phyloP scores from a whole-genome alignment of 92 coral and sea anemone genomes.

The Bergia puertoricense region DNA sequence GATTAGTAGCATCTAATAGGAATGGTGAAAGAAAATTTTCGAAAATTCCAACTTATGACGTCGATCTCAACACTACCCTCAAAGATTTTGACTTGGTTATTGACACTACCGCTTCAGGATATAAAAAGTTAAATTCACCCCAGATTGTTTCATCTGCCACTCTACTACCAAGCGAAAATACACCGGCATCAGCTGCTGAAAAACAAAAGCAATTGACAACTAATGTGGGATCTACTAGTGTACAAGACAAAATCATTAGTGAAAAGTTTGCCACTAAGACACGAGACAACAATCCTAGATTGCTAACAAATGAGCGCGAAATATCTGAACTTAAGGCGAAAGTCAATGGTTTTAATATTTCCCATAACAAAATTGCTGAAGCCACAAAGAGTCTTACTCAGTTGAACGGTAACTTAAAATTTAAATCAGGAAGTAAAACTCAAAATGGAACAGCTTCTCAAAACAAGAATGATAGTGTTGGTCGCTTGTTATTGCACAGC shows the following conservation, averaged over 20 bases:
- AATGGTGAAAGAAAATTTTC: neutral
- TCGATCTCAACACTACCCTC: neutral
- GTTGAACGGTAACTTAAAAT: neutral
- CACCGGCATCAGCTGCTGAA: neutral
- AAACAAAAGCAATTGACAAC: neutral
- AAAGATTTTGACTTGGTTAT: conserved; percentile 6
- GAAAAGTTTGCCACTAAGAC: neutral
- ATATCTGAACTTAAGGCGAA: neutral
- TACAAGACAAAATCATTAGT: neutral
- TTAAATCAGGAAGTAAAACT: neutral
- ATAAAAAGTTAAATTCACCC: neutral
- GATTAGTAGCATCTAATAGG: neutral
- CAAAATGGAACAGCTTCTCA: neutral
- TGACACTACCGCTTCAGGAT: neutral
- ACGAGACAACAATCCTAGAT: neutral
- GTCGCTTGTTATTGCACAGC: neutral
- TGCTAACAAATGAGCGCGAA: neutral
- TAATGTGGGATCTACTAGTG: neutral
- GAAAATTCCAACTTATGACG: conserved; percentile 3
- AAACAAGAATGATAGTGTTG: neutral
- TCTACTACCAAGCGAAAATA: neutral
- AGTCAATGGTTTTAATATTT: neutral
- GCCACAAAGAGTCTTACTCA: neutral
- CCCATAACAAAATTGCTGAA: neutral
- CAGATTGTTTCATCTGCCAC: neutral